These are phyloP conservation scores for Acyrthosiphon pisum DNA, from an alignment of 1,140 invertebrate genomes.

Conservation along the genomic window DNA sequence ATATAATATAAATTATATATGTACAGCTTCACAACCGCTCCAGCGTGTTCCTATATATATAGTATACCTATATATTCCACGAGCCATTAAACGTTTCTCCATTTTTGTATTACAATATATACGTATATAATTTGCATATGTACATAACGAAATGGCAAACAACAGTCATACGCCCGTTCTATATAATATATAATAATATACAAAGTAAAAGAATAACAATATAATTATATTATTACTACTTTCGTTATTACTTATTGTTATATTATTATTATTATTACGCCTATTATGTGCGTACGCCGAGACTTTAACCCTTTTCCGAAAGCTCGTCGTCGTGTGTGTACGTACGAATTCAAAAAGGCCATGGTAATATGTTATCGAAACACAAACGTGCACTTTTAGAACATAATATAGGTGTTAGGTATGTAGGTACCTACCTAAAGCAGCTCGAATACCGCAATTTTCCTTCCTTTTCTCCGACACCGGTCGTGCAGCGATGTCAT, in stretches of 20 bases:
- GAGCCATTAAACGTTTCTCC: not conserved
- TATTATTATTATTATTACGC: no score
- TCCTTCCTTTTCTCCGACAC: not conserved
- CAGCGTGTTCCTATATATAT: no score
- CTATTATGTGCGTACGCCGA: no score
- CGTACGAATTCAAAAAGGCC: not conserved
- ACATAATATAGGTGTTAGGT: not conserved
- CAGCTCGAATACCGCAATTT: not conserved
- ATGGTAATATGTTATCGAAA: not conserved
- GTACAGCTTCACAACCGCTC: no score
- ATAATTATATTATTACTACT: no score
- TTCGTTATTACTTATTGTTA: no score
- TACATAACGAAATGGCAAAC: not conserved
- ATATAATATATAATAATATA: not conserved
- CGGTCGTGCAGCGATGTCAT: not conserved
- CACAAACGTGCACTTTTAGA: not conserved
- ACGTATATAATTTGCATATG: no score
- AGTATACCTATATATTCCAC: not conserved
- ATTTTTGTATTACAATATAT: not conserved
- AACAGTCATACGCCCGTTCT: not conserved
- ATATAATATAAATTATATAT: no score
- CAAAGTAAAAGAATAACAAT: not conserved
- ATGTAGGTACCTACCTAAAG: no score
- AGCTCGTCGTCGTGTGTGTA: not conserved
- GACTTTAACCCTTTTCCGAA: not conserved